Percentiles rank a stretch among this genome's conserved stretches.
Conservation (phyloP, 2,797 vertebrate genomes). For the Xenopus petersii region DNA sequence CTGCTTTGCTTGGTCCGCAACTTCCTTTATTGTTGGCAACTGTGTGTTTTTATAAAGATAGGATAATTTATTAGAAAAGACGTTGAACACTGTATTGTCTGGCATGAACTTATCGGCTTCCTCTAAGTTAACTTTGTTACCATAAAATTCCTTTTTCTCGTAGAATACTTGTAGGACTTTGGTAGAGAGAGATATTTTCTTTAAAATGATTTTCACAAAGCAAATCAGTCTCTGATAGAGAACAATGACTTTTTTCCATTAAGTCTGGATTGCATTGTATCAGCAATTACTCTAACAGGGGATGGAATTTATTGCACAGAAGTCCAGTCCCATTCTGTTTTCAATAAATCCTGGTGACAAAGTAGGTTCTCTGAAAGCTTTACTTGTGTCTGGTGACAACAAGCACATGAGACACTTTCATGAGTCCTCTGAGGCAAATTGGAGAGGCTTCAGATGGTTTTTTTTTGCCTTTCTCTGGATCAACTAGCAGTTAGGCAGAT, state of each 20-base stretch:
- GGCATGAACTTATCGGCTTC: conserved; percentile 18
- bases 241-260: conserved; percentile 49
- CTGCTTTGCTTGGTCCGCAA: conserved; percentile 60
- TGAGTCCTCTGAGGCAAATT: neutral
- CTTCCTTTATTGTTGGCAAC: conserved; percentile 54
- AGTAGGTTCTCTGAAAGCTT: conserved; percentile 47
- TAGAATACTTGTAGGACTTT: too few relatives aligned
- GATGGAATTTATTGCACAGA: conserved; percentile 65
- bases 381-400: conserved; percentile 30
- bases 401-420: conserved; percentile 47
- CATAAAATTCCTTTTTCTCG: conserved; percentile 6
- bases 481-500: too few relatives aligned
- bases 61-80: conserved; percentile 67
- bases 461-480: too few relatives aligned
- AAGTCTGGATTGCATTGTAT: conserved; percentile 19
- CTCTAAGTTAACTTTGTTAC: conserved; percentile 32
- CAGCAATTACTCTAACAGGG: conserved; percentile 52
- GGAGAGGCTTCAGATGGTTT: too few relatives aligned
- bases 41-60: conserved; percentile 63
- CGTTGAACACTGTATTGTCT: conserved; percentile 49
- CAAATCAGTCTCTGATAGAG: conserved; percentile 59
- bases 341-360: conserved; percentile 53
- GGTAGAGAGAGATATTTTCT: conserved; percentile 50
- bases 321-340: conserved; percentile 68
- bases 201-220: conserved; percentile 54